Evolutionary conservation across 2,797 vertebrate genomes (phyloP), one percentile per base, ranked within the genome.

Genomic region (Poecile montanus): DNA sequence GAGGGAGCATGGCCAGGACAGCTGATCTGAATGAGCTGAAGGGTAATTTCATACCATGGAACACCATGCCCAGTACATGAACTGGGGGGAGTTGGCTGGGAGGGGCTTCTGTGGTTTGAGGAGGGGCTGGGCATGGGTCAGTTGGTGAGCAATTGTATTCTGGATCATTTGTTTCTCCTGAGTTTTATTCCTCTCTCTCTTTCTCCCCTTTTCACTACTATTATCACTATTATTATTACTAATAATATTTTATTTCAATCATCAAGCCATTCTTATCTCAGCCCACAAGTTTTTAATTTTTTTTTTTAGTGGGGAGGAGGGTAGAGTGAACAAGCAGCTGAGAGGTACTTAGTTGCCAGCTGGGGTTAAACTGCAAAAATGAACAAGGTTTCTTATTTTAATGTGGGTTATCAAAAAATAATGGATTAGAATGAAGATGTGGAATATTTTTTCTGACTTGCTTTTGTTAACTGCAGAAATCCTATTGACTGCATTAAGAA

Each of bases 381-480:
- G 56, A 71, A 48, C 40, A 76, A 81, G 19, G 21, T 66, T 86
- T 22, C 30, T 45, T 50, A 56, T 45, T 78, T 91, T 76, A 58
- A 56, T 89, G 38, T 53, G 27, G 22, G 26, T 90, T 90, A 54
- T 71, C 10, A 87, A 79, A 88, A 93, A 73, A 23, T 17, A 85
- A 53, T 51, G 17, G 32, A 50, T 81, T 71, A 78, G 85, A 85
- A 76, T 62, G 12, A 87, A 82, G 10, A 47, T 47, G 27, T 89
- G n/a, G 22, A 82, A 56, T 86, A 53, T 71, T 82, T 89, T 90
- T 84, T 72, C 58, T 77, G 27, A 27, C 26, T 88, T 79, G 23
- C 32, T 48, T 8, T 79, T 76, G 8, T 75, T 87, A 91, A 57
- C 21, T 70, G 32, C 48, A 76, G 32, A 87, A 90, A 74, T 76